phyloP scores from a whole-genome alignment of 2,888 invertebrate genomes.

The Cheilosia scutellata region DNA sequence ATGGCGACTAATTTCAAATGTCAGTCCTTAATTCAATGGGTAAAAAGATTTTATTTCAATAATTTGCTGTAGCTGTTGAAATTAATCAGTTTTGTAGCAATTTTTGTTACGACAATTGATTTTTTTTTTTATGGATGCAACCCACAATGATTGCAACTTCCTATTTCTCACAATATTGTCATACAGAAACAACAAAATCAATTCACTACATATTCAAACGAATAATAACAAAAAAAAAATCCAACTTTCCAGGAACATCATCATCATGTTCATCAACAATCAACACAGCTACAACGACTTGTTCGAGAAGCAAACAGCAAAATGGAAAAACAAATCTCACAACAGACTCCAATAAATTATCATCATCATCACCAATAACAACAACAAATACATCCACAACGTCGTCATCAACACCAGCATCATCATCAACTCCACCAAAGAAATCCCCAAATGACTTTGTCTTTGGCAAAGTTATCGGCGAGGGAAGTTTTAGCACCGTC shows the following conservation, averaged over 20 bases:
- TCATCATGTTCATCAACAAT: conserved; percentile 67
- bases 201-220: neutral
- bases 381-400: conserved; percentile 70
- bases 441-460: conserved; percentile 92
- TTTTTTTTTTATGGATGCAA: too few relatives aligned
- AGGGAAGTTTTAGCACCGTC: conserved; percentile 98
- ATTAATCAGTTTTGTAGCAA: too few relatives aligned
- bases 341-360: conserved; percentile 73
- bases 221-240: neutral
- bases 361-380: conserved; percentile 60
- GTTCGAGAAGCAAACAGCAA: conserved; percentile 77
- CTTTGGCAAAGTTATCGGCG: conserved; percentile 97
- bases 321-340: conserved; percentile 70
- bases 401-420: conserved; percentile 74
- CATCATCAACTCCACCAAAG: conserved; percentile 77
- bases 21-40: too few relatives aligned
- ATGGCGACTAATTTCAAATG: too few relatives aligned
- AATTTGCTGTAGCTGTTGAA: too few relatives aligned
- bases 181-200: too few relatives aligned
- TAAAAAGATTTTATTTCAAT: too few relatives aligned
- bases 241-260: conserved; percentile 34
- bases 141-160: too few relatives aligned
- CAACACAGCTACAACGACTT: conserved; percentile 62
- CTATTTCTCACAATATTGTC: neutral
- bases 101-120: too few relatives aligned